Evolutionary conservation across 2,113 vertebrate genomes (phyloP).

Genomic region (Melozone crissalis): DNA sequence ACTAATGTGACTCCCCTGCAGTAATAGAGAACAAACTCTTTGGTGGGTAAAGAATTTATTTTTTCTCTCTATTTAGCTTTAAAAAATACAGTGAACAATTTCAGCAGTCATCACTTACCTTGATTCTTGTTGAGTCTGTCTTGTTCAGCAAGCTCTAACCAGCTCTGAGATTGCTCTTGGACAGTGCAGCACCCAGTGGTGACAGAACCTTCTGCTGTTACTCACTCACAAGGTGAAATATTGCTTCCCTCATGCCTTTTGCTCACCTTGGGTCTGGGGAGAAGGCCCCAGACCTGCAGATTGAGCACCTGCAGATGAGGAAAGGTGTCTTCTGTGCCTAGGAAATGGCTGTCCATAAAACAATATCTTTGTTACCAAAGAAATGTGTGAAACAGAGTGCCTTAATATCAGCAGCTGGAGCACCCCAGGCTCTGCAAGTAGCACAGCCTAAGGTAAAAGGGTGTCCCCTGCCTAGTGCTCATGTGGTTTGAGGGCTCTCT

Average conservation of each 20-base stretch:
- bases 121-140: not conserved
- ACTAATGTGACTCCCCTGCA: fast-evolving
- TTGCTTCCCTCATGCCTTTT: not conserved
- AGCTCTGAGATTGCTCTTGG: not conserved
- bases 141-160: not conserved
- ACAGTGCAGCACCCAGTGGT: not conserved
- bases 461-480: not conserved
- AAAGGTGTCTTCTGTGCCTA: not conserved
- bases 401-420: not conserved
- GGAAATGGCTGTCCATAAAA: not conserved
- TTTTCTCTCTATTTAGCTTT: not conserved
- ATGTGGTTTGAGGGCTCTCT: not conserved
- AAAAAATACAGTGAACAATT: not conserved
- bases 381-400: not conserved
- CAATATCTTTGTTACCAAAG: not conserved
- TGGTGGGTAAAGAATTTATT: not conserved
- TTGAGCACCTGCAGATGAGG: not conserved
- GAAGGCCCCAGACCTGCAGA: no score
- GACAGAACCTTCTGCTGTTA: not conserved
- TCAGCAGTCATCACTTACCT: not conserved
- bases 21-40: not conserved
- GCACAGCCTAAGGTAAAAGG: not conserved
- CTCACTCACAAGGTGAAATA: not conserved
- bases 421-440: not conserved
- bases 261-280: not conserved